These are phyloP conservation scores for Apis mellifera DNA, from an alignment of 1,140 invertebrate genomes.

Conservation along the genomic window Amel_HAv3.1 CM009941.2:5549001-5549500, in stretches of 20 bases:
- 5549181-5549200: constrained; percentile 62
- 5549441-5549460: neutral
- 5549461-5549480: neutral
- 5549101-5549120: constrained; percentile 32
- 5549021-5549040: constrained; percentile 43
- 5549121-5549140: neutral
- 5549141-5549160: neutral
- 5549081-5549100: neutral
- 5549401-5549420: constrained; percentile 51
- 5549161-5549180: constrained; percentile 34
- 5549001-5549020: constrained; percentile 30
- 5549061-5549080: neutral
- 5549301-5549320: constrained; percentile 67
- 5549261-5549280: neutral
- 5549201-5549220: constrained; percentile 61
- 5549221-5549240: constrained; percentile 72
- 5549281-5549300: constrained; percentile 9
- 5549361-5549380: constrained; percentile 74
- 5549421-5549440: neutral
- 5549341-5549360: constrained; percentile 63
- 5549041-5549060: constrained; percentile 55
- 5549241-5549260: constrained; percentile 68
- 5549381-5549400: constrained; percentile 51
- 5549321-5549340: constrained; percentile 72
- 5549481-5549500: constrained; percentile 17